A percentile compares a stretch with the other conserved stretches of the same genome.
Evolutionary conservation across 2,113 vertebrate species (phyloP).

Genomic region (Todiramphus saurophagus): DNA sequence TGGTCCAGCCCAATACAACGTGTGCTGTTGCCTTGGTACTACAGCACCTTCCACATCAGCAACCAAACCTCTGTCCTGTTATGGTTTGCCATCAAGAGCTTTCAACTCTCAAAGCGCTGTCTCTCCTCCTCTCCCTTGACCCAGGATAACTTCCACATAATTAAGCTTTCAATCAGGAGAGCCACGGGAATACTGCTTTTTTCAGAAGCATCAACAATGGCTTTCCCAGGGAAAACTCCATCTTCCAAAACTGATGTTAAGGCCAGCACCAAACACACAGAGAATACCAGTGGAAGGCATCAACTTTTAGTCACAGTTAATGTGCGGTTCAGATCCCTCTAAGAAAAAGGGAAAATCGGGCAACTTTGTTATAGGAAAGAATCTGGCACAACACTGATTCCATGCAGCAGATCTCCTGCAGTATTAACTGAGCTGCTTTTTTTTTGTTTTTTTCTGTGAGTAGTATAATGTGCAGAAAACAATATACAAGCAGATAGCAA

Average conservation of each 20-base stretch:
- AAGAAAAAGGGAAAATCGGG: not conserved
- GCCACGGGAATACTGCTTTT: not conserved
- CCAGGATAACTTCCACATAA: not conserved
- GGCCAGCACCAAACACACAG: not conserved
- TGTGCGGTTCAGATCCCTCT: fast-evolving
- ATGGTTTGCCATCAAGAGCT: not conserved
- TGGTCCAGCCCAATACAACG: not conserved
- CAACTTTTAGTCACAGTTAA: not conserved
- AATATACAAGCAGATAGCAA: not conserved
- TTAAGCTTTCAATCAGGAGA: not conserved
- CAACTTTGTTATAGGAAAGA: not conserved
- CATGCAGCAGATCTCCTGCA: not conserved
- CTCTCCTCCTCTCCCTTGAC: not conserved
- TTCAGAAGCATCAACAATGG: not conserved
- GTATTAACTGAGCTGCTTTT: not conserved
- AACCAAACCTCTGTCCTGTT: not conserved
- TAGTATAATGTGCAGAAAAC: not conserved
- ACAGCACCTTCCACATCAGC: not conserved
- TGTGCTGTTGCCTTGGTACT: not conserved
- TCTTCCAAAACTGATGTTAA: not conserved
- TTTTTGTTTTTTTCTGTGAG: not conserved
- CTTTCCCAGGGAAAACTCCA: not conserved
- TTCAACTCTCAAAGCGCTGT: not conserved
- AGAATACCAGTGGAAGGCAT: not conserved
- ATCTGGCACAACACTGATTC: not conserved